Conservation (phyloP, 2,888 invertebrate species). For the Yponomeuta sedellus region DNA sequence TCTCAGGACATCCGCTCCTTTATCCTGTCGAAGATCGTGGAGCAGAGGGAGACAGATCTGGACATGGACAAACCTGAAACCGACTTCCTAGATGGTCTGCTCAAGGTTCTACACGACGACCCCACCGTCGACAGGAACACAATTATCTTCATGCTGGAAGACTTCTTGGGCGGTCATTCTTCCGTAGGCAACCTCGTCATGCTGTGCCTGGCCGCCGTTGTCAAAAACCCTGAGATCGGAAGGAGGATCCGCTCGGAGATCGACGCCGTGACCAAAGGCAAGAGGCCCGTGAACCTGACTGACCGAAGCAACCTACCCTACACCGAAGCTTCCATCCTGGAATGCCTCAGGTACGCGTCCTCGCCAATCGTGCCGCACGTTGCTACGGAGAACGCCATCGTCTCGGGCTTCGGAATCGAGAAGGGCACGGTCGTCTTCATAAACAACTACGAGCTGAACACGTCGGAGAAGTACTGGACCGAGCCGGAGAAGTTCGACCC, state of each 20-base stretch:
- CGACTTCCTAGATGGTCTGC: constrained; percentile 87
- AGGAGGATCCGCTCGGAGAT: constrained; percentile 82
- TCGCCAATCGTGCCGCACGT: constrained; percentile 95
- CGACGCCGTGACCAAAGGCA: constrained; percentile 75
- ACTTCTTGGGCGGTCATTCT: constrained; percentile 91
- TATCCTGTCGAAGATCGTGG: constrained; percentile 83
- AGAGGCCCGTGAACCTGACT: constrained; percentile 76
- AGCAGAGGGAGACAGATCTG: constrained; percentile 72
- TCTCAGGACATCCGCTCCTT: constrained; percentile 82
- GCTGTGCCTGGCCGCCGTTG: constrained; percentile 83
- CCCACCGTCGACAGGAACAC: constrained; percentile 83
- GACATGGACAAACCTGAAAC: constrained; percentile 79
- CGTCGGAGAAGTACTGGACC: constrained; percentile 83
- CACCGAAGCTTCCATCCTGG: constrained; percentile 88
- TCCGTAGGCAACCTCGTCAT: constrained; percentile 91
- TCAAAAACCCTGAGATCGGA: constrained; percentile 80
- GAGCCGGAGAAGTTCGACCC: constrained; percentile 85
- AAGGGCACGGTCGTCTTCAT: constrained; percentile 89
- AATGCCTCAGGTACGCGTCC: constrained; percentile 86
- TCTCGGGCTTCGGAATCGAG: constrained; percentile 83
- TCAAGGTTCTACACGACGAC: constrained; percentile 82
- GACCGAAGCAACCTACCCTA: constrained; percentile 84
- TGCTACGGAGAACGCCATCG: constrained; percentile 83
- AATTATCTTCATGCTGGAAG: constrained; percentile 88
- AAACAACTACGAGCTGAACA: constrained; percentile 89